Conservation (phyloP, 2,113 vertebrate species). For the Columbina picui region DNA sequence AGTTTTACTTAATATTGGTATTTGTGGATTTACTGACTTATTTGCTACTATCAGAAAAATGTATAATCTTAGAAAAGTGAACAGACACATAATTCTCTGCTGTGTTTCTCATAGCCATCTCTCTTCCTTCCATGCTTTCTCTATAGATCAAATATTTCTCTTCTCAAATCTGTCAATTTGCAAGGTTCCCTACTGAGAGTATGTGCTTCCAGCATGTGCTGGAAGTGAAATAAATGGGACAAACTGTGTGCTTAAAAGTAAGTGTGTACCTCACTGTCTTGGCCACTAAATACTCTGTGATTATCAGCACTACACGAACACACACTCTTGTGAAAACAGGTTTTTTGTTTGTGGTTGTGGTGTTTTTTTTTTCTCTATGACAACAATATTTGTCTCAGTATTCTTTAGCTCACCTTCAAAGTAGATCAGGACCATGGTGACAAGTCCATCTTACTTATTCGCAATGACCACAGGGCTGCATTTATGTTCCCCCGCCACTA, state of each 20-base stretch:
- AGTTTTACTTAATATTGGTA: neutral
- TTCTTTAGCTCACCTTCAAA: neutral
- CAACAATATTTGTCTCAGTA: neutral
- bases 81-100: neutral
- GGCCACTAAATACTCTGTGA: neutral
- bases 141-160: neutral
- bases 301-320: neutral
- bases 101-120: neutral
- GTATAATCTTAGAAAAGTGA: neutral
- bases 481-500: neutral
- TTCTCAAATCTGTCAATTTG: conserved; percentile 16
- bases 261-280: neutral
- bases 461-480: neutral
- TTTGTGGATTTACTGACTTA: neutral
- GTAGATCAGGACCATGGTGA: neutral
- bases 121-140: neutral
- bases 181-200: neutral
- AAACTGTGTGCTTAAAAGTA: neutral
- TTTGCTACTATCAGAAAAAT: neutral
- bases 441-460: neutral
- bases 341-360: neutral
- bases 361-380: neutral
- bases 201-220: neutral
- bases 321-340: neutral
- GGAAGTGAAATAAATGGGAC: conserved; percentile 15